These are phyloP conservation scores for Gobius niger DNA, from an alignment of 2,113 vertebrate species.

Conservation along the genomic window DNA sequence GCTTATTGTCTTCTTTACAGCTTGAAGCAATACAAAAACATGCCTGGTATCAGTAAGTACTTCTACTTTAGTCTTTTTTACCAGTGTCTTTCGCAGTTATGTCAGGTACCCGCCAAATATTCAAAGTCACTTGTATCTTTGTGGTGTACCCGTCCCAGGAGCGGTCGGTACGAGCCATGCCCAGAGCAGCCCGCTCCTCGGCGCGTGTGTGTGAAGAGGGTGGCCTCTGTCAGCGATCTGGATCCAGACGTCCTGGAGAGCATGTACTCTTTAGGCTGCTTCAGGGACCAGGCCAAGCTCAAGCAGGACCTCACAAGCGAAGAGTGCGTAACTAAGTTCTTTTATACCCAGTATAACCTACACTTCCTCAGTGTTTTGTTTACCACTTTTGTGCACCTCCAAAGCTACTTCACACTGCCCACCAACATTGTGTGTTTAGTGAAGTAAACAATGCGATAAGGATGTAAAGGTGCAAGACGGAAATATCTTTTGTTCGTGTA, in stretches of 20 bases:
- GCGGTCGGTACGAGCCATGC: conserved; percentile 86
- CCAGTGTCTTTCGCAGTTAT: neutral
- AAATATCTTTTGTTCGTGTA: neutral
- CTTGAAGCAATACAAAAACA: conserved; percentile 93
- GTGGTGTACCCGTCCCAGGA: conserved; percentile 56
- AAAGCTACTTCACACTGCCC: neutral
- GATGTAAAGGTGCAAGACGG: neutral
- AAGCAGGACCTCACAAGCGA: conserved; percentile 87
- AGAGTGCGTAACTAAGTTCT: conserved; percentile 72
- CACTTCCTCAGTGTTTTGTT: neutral
- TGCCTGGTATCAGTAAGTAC: conserved; percentile 91
- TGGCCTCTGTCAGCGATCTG: conserved; percentile 85
- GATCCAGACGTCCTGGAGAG: conserved; percentile 90
- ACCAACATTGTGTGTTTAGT: neutral
- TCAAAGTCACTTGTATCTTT: neutral
- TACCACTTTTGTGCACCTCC: neutral
- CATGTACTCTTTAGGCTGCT: conserved; percentile 91
- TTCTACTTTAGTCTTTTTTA: neutral
- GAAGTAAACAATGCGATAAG: neutral
- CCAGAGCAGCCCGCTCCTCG: conserved; percentile 84
- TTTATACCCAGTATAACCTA: neutral
- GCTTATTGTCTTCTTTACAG: conserved; percentile 76
- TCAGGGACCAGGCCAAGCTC: conserved; percentile 87
- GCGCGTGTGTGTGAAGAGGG: conserved; percentile 82
- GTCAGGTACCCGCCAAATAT: too few species aligned